Conservation (phyloP, 92 coral and sea anemone genomes). For the Bergia sp. region DNA sequence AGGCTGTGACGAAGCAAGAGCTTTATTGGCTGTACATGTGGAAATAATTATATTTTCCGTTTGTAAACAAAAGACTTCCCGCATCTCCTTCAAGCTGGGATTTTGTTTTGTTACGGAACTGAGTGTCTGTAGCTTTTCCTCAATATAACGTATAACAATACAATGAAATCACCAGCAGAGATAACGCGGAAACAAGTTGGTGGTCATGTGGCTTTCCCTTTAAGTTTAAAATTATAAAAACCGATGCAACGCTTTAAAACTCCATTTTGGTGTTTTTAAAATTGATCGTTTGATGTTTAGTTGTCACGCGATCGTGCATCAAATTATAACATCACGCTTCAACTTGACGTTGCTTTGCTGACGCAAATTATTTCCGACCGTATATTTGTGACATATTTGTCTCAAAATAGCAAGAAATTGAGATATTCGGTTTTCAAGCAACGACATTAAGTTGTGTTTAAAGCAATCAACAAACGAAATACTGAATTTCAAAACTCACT, state of each 20-base stretch:
- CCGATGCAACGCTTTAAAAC: neutral
- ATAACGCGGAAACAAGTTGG: neutral
- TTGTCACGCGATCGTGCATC: neutral
- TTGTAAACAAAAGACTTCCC: neutral
- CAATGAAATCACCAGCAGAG: neutral
- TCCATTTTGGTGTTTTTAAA: neutral
- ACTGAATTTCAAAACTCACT: neutral
- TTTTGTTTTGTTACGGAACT: neutral
- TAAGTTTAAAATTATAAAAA: no score
- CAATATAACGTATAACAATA: neutral
- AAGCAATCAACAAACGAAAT: neutral
- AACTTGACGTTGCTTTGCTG: neutral
- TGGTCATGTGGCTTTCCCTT: neutral
- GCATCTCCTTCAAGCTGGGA: neutral
- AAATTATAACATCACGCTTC: neutral
- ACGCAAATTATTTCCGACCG: neutral
- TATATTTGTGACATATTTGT: neutral
- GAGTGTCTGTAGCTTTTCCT: neutral
- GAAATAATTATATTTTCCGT: no score
- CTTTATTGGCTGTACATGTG: neutral
- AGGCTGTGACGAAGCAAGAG: neutral
- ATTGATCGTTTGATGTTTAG: neutral
- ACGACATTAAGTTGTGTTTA: neutral
- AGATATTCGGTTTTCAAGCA: neutral
- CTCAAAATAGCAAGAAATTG: neutral